phyloP scores from a whole-genome alignment of 1,140 invertebrate species.

The Drosophila murphyi region DNA sequence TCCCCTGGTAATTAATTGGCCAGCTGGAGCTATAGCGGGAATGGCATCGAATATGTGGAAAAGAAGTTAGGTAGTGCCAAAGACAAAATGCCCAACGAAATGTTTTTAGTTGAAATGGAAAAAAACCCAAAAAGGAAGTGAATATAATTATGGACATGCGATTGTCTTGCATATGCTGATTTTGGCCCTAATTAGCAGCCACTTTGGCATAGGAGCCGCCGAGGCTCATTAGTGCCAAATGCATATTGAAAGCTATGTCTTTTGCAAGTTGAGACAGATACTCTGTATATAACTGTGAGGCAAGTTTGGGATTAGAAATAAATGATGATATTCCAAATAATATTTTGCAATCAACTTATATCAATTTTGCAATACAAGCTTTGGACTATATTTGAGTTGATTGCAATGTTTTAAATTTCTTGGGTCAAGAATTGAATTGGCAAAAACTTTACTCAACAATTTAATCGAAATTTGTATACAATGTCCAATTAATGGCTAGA shows the following conservation, averaged over 20 bases:
- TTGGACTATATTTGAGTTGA: too few species aligned
- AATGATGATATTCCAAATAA: too few species aligned
- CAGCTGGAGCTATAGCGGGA: constrained; percentile 34
- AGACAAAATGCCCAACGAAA: constrained; percentile 8
- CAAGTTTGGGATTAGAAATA: too few species aligned
- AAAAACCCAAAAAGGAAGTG: constrained; percentile 7
- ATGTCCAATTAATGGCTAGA: background rate
- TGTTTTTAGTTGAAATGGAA: constrained; percentile 6
- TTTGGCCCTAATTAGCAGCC: constrained; percentile 48
- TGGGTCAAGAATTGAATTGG: too few species aligned
- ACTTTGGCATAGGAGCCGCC: constrained; percentile 13
- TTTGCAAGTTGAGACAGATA: background rate
- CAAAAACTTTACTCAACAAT: too few species aligned
- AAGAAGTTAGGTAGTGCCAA: constrained; percentile 8
- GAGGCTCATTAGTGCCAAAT: constrained; percentile 33
- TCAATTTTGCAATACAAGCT: background rate
- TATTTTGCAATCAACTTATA: background rate
- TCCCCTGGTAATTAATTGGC: constrained; percentile 66
- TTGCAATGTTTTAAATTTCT: too few species aligned
- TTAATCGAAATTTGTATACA: too few species aligned
- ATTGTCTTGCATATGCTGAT: constrained; percentile 26
- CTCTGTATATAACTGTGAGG: too few species aligned
- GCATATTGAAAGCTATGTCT: background rate
- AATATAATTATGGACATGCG: constrained; percentile 12
- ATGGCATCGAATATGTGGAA: background rate